phyloP scores from a whole-genome alignment of 2,113 vertebrate genomes.

The Dissostichus mawsoni region DNA sequence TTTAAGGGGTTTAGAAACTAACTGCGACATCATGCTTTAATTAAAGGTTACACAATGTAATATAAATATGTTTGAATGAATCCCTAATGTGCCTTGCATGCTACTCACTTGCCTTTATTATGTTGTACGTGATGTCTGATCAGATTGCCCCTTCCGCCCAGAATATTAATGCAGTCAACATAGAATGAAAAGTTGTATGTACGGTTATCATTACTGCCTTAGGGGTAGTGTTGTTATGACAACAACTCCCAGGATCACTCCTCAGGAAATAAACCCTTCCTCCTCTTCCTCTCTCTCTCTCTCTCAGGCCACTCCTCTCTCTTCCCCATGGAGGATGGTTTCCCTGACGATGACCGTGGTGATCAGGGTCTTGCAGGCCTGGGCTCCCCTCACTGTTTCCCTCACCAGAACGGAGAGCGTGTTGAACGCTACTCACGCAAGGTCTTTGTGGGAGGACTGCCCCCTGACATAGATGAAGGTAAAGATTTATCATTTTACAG shows the following conservation, averaged over 20 bases:
- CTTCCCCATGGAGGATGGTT: conserved; percentile 99
- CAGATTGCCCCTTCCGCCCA: background rate
- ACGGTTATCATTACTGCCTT: background rate
- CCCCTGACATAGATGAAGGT: conserved; percentile 99
- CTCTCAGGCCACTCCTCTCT: conserved; percentile 94
- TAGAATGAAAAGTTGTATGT: background rate
- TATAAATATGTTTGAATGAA: background rate
- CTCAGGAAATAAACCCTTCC: conserved; percentile 26
- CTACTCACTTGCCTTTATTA: no score
- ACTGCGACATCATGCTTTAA: no score
- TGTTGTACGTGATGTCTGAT: background rate
- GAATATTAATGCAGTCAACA: background rate
- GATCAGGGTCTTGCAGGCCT: conserved; percentile 94
- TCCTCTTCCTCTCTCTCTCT: background rate
- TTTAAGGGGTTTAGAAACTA: no score
- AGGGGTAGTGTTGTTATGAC: background rate
- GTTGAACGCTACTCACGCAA: conserved; percentile 98
- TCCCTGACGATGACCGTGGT: conserved; percentile 96
- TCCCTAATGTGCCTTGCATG: background rate
- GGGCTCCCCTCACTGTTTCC: conserved; percentile 96
- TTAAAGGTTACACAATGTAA: background rate
- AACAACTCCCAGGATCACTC: background rate
- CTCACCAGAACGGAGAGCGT: conserved; percentile 97
- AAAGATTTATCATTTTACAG: background rate
- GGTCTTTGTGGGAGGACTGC: conserved; percentile 97